These are phyloP conservation scores for Anarrhichthys ocellatus DNA, from an alignment of 2,113 vertebrate genomes.

Conservation along the genomic window DNA sequence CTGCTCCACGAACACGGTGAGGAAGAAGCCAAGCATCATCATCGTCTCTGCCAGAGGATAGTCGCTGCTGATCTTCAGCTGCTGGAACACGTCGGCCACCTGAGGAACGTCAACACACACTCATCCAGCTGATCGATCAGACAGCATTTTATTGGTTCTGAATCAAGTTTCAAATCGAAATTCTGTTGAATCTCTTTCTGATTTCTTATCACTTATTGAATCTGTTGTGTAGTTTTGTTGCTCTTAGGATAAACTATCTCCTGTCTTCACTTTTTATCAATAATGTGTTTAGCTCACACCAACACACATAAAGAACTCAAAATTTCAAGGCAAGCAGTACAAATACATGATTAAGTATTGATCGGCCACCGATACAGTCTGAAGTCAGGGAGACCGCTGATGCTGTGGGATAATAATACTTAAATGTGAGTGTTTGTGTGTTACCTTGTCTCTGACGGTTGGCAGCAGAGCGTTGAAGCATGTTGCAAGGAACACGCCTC, in stretches of 20 bases:
- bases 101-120: conserved; percentile 54
- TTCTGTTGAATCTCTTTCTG: neutral
- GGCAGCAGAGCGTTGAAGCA: conserved; percentile 95
- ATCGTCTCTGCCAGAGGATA: conserved; percentile 94
- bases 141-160: neutral
- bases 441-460: conserved; percentile 89
- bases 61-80: conserved; percentile 82
- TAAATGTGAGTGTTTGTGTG: neutral
- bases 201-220: neutral
- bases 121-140: neutral
- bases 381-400: too few species aligned
- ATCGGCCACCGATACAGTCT: too few species aligned
- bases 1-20: conserved; percentile 93
- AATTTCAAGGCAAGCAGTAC: too few species aligned
- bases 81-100: conserved; percentile 84
- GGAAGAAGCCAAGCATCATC: conserved; percentile 92
- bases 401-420: neutral
- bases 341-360: neutral
- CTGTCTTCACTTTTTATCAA: neutral
- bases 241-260: neutral
- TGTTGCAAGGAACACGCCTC: conserved; percentile 93
- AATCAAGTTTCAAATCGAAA: neutral
- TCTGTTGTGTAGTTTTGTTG: neutral
- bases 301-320: neutral
- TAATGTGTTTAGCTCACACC: neutral